Base-by-base conservation (phyloP, 2,888 invertebrate genomes). In the Pycnomerus fuliginosus region DNA sequence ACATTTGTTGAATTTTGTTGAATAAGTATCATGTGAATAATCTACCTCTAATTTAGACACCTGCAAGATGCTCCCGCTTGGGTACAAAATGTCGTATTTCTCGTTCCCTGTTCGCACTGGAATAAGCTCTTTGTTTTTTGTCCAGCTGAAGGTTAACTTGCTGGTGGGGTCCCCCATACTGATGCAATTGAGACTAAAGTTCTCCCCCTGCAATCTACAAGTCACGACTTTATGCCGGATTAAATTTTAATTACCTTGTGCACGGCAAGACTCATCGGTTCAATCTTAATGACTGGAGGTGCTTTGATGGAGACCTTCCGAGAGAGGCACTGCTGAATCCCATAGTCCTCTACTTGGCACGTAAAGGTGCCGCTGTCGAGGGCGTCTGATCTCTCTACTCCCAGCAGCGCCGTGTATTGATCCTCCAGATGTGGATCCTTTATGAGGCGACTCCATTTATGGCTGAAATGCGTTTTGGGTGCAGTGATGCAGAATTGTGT, bases 81-180 rank as follows among this genome's bases (percentile, higher is more conserved):
- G 90, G 67, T 84, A 87, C 15, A 91, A 75, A 62, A 90, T 89
- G 65, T 91, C 90, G 83, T 90, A 90, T 56, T 87, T 85, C 60
- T 87, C 87, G n/a, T 78, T 77, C 3, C 84, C 84, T 0, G 86
- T 85, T 35, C 80, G 80, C 44, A 88, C 77, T 30, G 84, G 85
- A 13, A 91, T 77, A 8, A 91, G 73, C 5, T 80, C 82, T 41
- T 83, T 80, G 62, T 90, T 89, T 53, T 86, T 83, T 0, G 87
- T 85, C 90, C 90, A 91, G 60, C 87, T 88, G 65, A 89, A 90
- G 2, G 89, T 90, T 38, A 87, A 76, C 22, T 80, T 81, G 1
- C 80, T 81, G 48, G 80, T 80, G 2, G 77, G 74, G 54, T 76
- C 77, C 33, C 84, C 85, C 43, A 84, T 74, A 61, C 88, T 89